Evolutionary conservation across 2,888 invertebrate genomes (phyloP).

Genomic region (Elegia similella): DNA sequence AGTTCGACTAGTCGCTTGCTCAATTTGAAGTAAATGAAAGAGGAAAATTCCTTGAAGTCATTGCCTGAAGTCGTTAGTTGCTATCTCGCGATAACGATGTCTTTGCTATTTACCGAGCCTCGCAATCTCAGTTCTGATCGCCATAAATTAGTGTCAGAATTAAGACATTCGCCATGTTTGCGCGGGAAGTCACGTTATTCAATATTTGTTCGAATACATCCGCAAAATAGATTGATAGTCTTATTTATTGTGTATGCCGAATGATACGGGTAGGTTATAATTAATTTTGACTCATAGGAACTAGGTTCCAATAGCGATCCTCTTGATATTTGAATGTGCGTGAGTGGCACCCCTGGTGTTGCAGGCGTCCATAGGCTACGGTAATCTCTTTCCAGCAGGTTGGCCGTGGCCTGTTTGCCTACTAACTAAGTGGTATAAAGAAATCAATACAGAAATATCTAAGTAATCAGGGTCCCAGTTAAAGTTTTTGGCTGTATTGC

Average conservation of each 20-base stretch:
- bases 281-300: too few species aligned
- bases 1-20: background rate
- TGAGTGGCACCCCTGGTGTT: too few species aligned
- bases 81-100: constrained; percentile 27
- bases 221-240: background rate
- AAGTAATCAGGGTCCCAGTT: too few species aligned
- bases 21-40: constrained; percentile 32
- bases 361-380: too few species aligned
- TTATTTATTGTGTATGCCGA: background rate
- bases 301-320: too few species aligned
- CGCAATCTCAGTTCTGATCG: constrained; percentile 26
- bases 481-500: too few species aligned
- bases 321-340: too few species aligned
- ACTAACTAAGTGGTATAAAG: too few species aligned
- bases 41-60: constrained; percentile 53
- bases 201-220: background rate
- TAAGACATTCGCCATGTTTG: constrained; percentile 25
- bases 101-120: constrained; percentile 24
- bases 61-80: constrained; percentile 17
- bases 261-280: too few species aligned
- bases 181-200: background rate
- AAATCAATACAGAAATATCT: too few species aligned
- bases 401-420: too few species aligned
- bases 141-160: constrained; percentile 29
- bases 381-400: too few species aligned